Evolutionary conservation across 2,888 invertebrate species (phyloP).

Genomic region (Drosophila silvestris): DNA sequence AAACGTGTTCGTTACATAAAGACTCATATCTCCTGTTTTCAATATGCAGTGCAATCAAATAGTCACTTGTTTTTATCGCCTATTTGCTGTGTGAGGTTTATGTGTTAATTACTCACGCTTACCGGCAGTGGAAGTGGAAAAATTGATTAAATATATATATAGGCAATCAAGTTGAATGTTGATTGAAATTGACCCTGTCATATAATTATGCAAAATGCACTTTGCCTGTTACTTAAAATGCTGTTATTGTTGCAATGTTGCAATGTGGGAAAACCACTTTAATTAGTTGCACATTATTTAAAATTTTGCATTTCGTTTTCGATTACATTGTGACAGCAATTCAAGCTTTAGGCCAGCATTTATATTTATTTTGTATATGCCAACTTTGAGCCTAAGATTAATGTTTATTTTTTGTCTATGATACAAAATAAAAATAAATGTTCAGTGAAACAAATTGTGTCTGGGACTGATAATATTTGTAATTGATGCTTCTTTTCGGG

Average conservation of each 20-base stretch:
- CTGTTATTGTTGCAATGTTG: background rate
- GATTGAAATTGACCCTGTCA: background rate
- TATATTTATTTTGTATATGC: background rate
- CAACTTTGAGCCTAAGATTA: background rate
- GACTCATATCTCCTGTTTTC: background rate
- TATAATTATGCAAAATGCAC: slow-evolving; percentile 2
- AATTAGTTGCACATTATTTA: background rate
- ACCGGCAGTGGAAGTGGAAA: slow-evolving; percentile 16
- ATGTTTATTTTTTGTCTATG: background rate
- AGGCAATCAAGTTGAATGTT: slow-evolving; percentile 24
- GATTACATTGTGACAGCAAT: background rate
- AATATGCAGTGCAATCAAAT: slow-evolving; percentile 16
- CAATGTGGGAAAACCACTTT: background rate
- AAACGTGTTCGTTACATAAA: slow-evolving; percentile 16
- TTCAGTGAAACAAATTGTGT: background rate
- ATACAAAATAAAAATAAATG: background rate
- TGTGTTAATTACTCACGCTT: slow-evolving; percentile 46
- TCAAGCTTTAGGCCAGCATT: background rate
- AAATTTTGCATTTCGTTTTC: background rate
- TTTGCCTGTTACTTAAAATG: background rate
- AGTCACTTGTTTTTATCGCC: slow-evolving; percentile 5
- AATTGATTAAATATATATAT: slow-evolving; percentile 37
- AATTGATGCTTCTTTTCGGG: too few relatives aligned
- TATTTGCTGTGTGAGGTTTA: slow-evolving; percentile 8
- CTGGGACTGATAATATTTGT: too few relatives aligned